These are phyloP conservation scores for Lipophrys pholis DNA, from an alignment of 2,113 vertebrate genomes.

Conservation along the genomic window DNA sequence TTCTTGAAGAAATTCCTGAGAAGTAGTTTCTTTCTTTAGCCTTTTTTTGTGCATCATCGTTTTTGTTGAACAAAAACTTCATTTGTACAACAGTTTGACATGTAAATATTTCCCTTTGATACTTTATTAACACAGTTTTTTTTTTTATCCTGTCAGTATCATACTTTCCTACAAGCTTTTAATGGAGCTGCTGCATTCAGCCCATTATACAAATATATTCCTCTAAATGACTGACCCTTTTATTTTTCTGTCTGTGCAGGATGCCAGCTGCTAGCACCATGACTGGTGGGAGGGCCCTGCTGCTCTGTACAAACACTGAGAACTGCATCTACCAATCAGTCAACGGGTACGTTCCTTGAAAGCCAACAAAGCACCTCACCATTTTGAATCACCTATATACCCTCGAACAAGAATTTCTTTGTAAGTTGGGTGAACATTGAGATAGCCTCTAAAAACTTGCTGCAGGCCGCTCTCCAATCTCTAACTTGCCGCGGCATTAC, in stretches of 20 bases:
- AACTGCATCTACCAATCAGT: slow-evolving; percentile 84
- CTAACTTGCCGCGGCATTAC: no score
- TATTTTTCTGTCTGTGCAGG: slow-evolving; percentile 75
- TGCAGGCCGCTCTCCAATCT: no score
- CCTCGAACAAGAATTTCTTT: not conserved
- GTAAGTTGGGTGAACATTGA: not conserved
- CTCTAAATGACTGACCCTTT: not conserved
- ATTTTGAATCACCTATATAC: not conserved
- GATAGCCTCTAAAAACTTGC: no score
- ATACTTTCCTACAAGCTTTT: not conserved
- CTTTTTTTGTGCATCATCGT: slow-evolving; percentile 1
- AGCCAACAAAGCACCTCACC: not conserved
- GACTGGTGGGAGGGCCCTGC: slow-evolving; percentile 86
- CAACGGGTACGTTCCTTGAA: slow-evolving; percentile 83
- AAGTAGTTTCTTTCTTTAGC: slow-evolving; percentile 21
- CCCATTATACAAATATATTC: not conserved
- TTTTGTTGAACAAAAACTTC: no score
- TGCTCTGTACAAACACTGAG: slow-evolving; percentile 87
- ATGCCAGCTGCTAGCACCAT: slow-evolving; percentile 91
- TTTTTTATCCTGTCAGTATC: not conserved
- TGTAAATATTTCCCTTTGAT: slow-evolving; percentile 10
- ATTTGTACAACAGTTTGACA: not conserved
- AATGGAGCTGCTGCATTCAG: not conserved
- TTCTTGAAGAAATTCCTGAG: slow-evolving; percentile 8
- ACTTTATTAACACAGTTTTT: not conserved